Evolutionary conservation across 2,797 vertebrate species (phyloP).

Genomic region (Scyliorhinus canicula): DNA sequence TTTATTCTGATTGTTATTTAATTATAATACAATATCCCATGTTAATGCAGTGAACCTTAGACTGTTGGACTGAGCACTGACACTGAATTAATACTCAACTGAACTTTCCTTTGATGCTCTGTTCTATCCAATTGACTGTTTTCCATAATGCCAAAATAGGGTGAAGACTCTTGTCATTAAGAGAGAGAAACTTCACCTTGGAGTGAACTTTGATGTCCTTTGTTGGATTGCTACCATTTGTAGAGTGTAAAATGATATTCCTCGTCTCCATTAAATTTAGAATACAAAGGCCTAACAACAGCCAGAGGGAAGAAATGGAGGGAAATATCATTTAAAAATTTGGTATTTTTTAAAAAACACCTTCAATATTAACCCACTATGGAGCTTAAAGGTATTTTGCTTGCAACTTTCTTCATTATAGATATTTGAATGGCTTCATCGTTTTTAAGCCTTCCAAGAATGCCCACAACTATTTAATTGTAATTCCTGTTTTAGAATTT

Average conservation of each 20-base stretch:
- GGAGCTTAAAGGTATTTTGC: not conserved
- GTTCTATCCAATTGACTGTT: not conserved
- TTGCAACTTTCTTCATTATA: not conserved
- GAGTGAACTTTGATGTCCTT: not conserved
- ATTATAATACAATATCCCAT: not conserved
- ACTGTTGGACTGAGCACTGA: not conserved
- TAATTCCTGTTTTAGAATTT: not conserved
- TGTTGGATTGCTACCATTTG: not conserved
- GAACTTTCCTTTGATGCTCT: not conserved
- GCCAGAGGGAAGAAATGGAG: not conserved
- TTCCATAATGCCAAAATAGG: not conserved
- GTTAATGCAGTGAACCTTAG: not conserved
- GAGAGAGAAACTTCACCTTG: not conserved
- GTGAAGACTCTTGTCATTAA: not conserved
- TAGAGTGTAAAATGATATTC: not conserved
- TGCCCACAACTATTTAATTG: not conserved
- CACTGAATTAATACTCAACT: not conserved
- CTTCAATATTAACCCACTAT: not conserved
- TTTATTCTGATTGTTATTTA: not conserved
- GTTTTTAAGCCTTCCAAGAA: slow-evolving; percentile 4
- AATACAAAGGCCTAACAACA: not conserved
- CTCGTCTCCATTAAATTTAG: not conserved
- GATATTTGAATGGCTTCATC: not conserved
- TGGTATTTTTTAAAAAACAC: not conserved
- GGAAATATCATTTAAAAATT: not conserved